Evolutionary conservation across 2,113 vertebrate species (phyloP).

Genomic region (Eubucco bourcierii): DNA sequence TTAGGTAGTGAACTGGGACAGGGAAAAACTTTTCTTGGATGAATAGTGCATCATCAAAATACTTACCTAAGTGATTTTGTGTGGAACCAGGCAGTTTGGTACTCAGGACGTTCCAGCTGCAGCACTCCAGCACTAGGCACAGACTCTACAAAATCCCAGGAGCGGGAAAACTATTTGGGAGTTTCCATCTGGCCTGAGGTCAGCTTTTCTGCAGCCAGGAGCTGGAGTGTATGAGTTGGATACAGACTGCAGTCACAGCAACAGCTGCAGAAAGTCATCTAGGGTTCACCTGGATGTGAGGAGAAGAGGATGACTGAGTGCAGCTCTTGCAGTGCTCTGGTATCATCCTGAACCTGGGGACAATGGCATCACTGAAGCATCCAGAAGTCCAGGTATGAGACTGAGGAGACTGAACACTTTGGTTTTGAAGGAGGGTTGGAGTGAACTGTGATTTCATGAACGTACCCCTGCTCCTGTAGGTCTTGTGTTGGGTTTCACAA

Average conservation of each 20-base stretch:
- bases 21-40: neutral
- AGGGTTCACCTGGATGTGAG: neutral
- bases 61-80: neutral
- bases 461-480: neutral
- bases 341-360: neutral
- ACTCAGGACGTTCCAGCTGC: neutral
- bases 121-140: neutral
- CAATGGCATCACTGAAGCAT: neutral
- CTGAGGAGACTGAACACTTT: fast-evolving
- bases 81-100: neutral
- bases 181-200: neutral
- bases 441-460: neutral
- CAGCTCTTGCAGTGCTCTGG: neutral
- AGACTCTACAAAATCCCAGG: neutral
- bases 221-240: neutral
- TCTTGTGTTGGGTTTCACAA: neutral
- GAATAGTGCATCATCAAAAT: neutral
- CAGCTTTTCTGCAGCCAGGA: neutral
- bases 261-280: fast-evolving
- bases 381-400: fast-evolving
- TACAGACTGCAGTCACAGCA: neutral
- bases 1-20: neutral
- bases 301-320: neutral
- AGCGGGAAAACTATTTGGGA: neutral
- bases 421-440: neutral